phyloP scores from a whole-genome alignment of 2,113 vertebrate species.

The Ornithorhynchus anatinus region DNA sequence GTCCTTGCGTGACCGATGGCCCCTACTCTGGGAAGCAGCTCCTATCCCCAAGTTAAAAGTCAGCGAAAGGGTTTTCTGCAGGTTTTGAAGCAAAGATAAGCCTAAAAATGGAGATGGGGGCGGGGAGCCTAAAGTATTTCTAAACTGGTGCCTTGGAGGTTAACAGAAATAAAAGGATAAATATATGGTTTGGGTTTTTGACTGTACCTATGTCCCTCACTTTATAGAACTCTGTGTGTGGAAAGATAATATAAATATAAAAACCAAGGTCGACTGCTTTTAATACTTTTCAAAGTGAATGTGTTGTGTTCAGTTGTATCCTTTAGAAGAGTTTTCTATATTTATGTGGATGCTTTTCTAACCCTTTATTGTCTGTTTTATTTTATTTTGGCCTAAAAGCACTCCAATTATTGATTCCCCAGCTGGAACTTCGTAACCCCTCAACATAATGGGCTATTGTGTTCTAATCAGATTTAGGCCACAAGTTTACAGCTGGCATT shows the following conservation, averaged over 20 bases:
- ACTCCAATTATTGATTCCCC: slow-evolving; percentile 22
- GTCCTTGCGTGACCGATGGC: no score
- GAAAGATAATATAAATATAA: background rate
- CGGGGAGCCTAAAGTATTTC: no score
- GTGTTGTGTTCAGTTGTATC: background rate
- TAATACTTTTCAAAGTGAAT: slow-evolving; percentile 7
- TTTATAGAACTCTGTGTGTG: background rate
- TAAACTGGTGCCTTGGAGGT: background rate
- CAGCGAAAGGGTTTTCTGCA: no score
- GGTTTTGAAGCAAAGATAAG: no score
- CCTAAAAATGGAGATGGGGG: no score
- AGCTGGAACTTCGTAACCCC: background rate
- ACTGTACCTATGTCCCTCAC: background rate
- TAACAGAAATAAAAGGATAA: slow-evolving; percentile 1
- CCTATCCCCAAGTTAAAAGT: no score
- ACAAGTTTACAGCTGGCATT: background rate
- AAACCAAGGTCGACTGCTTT: background rate
- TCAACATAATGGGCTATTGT: background rate
- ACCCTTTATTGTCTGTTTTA: background rate
- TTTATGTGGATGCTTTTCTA: background rate
- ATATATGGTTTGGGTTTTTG: background rate
- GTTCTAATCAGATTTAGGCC: background rate
- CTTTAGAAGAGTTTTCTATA: no score
- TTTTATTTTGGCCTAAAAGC: background rate
- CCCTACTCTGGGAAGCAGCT: no score